Percentiles rank a stretch among this genome's conserved stretches.
These are phyloP conservation scores for Operophtera brumata DNA, from an alignment of 2,888 invertebrate genomes.

Conservation along the genomic window DNA sequence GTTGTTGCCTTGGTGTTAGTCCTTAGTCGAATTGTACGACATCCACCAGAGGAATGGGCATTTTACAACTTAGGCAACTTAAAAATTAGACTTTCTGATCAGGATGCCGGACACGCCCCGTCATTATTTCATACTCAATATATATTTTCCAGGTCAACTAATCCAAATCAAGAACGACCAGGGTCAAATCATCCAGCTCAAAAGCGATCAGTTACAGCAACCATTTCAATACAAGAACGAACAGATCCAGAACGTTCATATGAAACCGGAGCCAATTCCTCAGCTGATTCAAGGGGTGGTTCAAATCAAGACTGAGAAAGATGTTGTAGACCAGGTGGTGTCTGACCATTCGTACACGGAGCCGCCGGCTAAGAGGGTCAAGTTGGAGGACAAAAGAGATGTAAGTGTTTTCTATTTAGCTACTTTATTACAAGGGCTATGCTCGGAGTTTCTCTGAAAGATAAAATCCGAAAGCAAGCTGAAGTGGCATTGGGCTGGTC, in stretches of 20 bases:
- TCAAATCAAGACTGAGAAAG: conserved; percentile 54
- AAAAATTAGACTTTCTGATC: too few relatives aligned
- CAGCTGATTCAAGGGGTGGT: conserved; percentile 38
- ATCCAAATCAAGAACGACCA: conserved; percentile 72
- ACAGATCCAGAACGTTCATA: conserved; percentile 56
- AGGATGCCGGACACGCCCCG: too few relatives aligned
- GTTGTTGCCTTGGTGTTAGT: too few relatives aligned
- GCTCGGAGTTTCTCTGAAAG: too few relatives aligned
- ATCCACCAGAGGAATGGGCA: too few relatives aligned
- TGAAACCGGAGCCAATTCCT: conserved; percentile 39
- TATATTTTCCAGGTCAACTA: conserved; percentile 47
- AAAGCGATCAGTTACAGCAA: conserved; percentile 61
- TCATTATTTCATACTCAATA: too few relatives aligned
- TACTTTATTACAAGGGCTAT: too few relatives aligned
- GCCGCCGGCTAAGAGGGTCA: conserved; percentile 65
- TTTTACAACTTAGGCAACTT: too few relatives aligned
- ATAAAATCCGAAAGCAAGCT: too few relatives aligned
- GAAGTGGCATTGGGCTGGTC: too few relatives aligned
- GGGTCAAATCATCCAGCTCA: conserved; percentile 71
- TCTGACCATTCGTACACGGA: conserved; percentile 69
- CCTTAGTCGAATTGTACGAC: too few relatives aligned
- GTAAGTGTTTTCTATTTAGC: conserved; percentile 37
- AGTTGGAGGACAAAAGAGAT: conserved; percentile 62
- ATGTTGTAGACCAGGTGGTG: conserved; percentile 52
- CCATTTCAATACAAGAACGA: conserved; percentile 64